Percentiles rank a stretch among this genome's conserved stretches.
Evolutionary conservation across 2,888 invertebrate genomes (phyloP).

Genomic region (Helleia helle): DNA sequence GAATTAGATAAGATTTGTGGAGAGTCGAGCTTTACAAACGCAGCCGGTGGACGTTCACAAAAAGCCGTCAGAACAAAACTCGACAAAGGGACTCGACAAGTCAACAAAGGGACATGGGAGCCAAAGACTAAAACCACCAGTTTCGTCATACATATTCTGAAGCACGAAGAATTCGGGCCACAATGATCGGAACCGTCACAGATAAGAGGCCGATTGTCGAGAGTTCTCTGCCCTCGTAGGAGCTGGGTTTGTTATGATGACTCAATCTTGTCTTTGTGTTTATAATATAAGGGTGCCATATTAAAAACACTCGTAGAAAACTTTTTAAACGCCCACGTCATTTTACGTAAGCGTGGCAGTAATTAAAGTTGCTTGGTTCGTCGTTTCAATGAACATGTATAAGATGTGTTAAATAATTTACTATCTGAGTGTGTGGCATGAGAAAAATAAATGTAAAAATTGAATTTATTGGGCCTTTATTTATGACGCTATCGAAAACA

Average conservation of each 20-base stretch:
- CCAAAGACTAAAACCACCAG: conserved; percentile 53
- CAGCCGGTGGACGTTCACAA: conserved; percentile 50
- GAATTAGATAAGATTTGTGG: conserved; percentile 62
- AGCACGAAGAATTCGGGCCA: conserved; percentile 57
- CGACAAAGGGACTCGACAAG: conserved; percentile 63
- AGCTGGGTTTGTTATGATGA: conserved; percentile 69
- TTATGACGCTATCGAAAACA: too few species aligned
- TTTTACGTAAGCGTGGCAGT: conserved; percentile 58
- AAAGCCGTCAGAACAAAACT: conserved; percentile 55
- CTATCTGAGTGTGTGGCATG: conserved; percentile 49
- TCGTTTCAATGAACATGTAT: too few species aligned
- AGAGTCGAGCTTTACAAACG: conserved; percentile 53
- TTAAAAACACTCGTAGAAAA: too few species aligned
- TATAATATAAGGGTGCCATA: conserved; percentile 44
- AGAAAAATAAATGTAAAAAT: neutral
- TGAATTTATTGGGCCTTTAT: too few species aligned
- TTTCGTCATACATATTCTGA: conserved; percentile 56
- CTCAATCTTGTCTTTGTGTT: conserved; percentile 68
- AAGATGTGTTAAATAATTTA: conserved; percentile 66
- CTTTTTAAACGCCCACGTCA: conserved; percentile 44
- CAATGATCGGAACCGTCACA: conserved; percentile 65
- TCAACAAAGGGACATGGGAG: conserved; percentile 58
- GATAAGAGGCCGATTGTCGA: conserved; percentile 62
- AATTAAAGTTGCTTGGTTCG: conserved; percentile 63
- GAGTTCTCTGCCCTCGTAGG: conserved; percentile 51